Evolutionary conservation across 2,797 vertebrate genomes (phyloP), one percentile per base, ranked within the genome.

Genomic region (Acomys russatus): DNA sequence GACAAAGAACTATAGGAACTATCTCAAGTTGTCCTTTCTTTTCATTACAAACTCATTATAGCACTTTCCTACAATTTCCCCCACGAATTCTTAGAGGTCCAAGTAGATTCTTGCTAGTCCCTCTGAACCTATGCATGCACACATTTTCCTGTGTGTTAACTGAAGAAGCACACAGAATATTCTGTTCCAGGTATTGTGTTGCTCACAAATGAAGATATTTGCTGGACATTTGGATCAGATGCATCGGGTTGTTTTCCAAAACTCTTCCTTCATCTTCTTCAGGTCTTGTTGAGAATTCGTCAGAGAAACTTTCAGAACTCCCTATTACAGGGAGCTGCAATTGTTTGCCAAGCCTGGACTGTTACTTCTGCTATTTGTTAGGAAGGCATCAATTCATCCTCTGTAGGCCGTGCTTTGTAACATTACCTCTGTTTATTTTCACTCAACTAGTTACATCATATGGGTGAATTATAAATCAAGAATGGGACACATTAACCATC

Each of bases 391-490:
- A 28, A 6, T 7, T 1, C 56, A 66, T 73, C 12, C 15, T 9
- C 15, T 38, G 7, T 74, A 23, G 23, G 0, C 91, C 18, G 0
- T 68, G 3, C 5, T 89, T 56, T 12, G 18, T 15, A 38, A 56
- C 1, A 64, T 38, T 20, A 64, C 8, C 89, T 94, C 59, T 91
- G 17, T 56, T 94, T 92, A n/a, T 85, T 84, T 77, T 79, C 33
- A n/a, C 7, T 89, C 49, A 77, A 9, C 3, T 94, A 28, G 74
- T 22, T 89, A 84, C 83, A 77, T 80, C 12, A 35, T 23, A 8
- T 85, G 49, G 10, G 59, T 77, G 90, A 91, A 35, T 71, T 73
- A 77, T 4, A 93, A 96, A 94, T 64, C 15, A 61, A 92, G 28
- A 92, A 91, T 90, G 23, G 14, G 11, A 49, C 8, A 80, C 80